phyloP scores from a whole-genome alignment of 1,140 invertebrate species.

The Berghia stephanieae region DNA sequence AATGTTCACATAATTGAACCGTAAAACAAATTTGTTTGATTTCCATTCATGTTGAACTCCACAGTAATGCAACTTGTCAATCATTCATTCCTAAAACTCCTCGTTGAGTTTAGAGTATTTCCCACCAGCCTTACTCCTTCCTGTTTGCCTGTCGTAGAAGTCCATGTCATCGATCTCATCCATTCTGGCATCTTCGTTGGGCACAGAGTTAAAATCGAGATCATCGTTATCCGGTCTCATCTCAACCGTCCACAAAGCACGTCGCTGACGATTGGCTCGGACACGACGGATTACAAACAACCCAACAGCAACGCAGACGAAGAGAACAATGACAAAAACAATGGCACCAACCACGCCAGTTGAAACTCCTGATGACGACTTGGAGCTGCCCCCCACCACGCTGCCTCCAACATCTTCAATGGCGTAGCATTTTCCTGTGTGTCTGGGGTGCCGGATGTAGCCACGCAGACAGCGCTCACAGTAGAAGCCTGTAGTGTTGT shows the following conservation, averaged over 20 bases:
- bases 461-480: slow-evolving; percentile 45
- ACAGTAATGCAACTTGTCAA: too few species aligned
- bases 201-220: slow-evolving; percentile 50
- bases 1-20: too few species aligned
- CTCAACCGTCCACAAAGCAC: slow-evolving; percentile 52
- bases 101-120: not conserved
- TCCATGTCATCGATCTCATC: slow-evolving; percentile 37
- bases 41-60: too few species aligned
- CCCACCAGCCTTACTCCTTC: slow-evolving; percentile 1
- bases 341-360: slow-evolving; percentile 39
- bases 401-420: not conserved
- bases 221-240: slow-evolving; percentile 49
- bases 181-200: slow-evolving; percentile 33
- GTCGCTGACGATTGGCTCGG: slow-evolving; percentile 31
- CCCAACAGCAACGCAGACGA: slow-evolving; percentile 39
- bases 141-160: slow-evolving; percentile 43
- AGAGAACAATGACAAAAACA: slow-evolving; percentile 39
- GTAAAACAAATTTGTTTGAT: too few species aligned
- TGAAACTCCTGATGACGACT: slow-evolving; percentile 8
- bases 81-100: too few species aligned
- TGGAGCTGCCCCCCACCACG: not conserved
- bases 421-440: slow-evolving; percentile 39
- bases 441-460: slow-evolving; percentile 41
- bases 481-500: slow-evolving; percentile 49
- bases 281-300: slow-evolving; percentile 38